Base-by-base conservation (phyloP, 2,888 invertebrate species). In the Morinoia aosen region DNA sequence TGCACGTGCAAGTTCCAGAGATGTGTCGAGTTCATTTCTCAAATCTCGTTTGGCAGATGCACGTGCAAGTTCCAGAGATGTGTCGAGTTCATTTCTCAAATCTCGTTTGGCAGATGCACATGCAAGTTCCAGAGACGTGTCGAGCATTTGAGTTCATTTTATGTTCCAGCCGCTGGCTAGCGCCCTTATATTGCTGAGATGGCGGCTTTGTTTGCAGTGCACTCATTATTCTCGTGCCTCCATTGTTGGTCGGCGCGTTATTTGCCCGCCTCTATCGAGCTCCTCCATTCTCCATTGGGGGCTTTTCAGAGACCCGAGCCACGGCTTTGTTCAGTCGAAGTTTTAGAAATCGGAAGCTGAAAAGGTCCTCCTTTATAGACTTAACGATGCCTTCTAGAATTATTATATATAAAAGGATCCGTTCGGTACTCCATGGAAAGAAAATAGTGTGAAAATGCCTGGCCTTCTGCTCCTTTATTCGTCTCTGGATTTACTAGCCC, bases 191-290 rank as follows among this genome's bases (percentile, higher is more conserved):
- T 76, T 76, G 76, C 76, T 76, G 76, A 76, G 90, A 48, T 48
- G 57, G 57, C 93, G 93, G 8, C 93, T 93, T 93, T 93, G 93
- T 93, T 93, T 93, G 93, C 57, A 56, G n/a, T 93, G 57, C 93
- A 93, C 93, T 93, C 93, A 93, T 93, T 93, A 93, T 93, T 93
- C n/a, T 57, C 48, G n/a, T 57, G 93, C 93, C 93, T 93, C 48
- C 48, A 93, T 93, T 93, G 57, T 57, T 16, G 57, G 57, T 39
- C 93, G 19, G 39, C 93, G 39, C 57, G 57, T 93, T 93, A 57
- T 93, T 93, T 33, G 93, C 93, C 48, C n/a, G 93, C 33, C 93
- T 93, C 57, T 93, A 93, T 93, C 57, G 93, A 93, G 93, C 93
- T 93, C 57, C 93, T 56, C 93, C 48, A 57, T 57, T 33, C 57